Percentiles rank a stretch among this genome's conserved stretches.
phyloP scores from a whole-genome alignment of 1,140 invertebrate species.

The Saxidomus purpurata region DNA sequence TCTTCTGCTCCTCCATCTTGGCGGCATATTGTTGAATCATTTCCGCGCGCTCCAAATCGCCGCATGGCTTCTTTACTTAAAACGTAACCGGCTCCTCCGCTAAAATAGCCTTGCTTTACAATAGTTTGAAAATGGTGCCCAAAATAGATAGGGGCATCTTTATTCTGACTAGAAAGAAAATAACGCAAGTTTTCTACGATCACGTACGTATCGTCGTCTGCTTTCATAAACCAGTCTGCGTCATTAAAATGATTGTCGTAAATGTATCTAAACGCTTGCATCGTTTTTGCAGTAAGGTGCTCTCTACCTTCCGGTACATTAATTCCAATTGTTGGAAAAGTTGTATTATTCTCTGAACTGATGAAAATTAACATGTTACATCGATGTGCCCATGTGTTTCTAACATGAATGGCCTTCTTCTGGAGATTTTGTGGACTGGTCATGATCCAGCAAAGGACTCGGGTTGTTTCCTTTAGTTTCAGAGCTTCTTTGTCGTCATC shows the following conservation, averaged over 20 bases:
- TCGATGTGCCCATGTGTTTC: conserved; percentile 95
- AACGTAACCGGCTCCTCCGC: conserved; percentile 92
- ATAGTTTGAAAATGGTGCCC: conserved; percentile 85
- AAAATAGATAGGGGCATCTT: conserved; percentile 82
- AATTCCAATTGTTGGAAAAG: conserved; percentile 81
- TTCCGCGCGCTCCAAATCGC: conserved; percentile 82
- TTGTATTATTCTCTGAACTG: conserved; percentile 78
- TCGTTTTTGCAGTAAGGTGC: conserved; percentile 80
- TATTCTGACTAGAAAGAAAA: conserved; percentile 73
- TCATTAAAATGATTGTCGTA: conserved; percentile 85
- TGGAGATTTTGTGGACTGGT: conserved; percentile 95
- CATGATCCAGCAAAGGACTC: conserved; percentile 98
- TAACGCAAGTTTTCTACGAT: conserved; percentile 87
- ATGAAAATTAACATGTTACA: conserved; percentile 90
- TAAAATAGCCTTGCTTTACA: conserved; percentile 82
- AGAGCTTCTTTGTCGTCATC: conserved; percentile 90
- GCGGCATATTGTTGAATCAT: conserved; percentile 88
- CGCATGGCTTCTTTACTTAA: conserved; percentile 89
- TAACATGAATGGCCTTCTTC: conserved; percentile 52
- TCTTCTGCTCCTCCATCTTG: conserved; percentile 95
- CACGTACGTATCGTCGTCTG: conserved; percentile 92
- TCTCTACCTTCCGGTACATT: conserved; percentile 79
- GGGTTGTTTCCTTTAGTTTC: conserved; percentile 89
- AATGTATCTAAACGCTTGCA: conserved; percentile 91
- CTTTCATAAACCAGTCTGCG: conserved; percentile 85